phyloP scores from a whole-genome alignment of 2,888 invertebrate genomes.

The Lysandra bellargus region DNA sequence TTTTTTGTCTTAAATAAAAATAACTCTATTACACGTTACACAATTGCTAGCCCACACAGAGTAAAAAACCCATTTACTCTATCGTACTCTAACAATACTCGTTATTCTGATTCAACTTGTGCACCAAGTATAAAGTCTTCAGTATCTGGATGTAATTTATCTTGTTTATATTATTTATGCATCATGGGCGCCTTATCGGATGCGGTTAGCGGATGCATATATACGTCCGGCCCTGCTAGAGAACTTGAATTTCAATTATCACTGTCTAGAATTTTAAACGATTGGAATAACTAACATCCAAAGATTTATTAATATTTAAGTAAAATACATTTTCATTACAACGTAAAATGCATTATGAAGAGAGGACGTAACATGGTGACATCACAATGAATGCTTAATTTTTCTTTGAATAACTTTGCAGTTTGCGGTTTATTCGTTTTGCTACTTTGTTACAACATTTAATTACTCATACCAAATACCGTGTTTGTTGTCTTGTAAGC shows the following conservation, averaged over 20 bases:
- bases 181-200: conserved; percentile 36
- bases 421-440: neutral
- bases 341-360: neutral
- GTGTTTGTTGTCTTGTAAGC: conserved; percentile 1
- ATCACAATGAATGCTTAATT: neutral
- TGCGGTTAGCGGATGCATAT: conserved; percentile 39
- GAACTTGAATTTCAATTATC: conserved; percentile 39
- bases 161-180: conserved; percentile 36
- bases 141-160: neutral
- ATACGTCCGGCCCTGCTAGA: conserved; percentile 38
- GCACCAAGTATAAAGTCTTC: neutral
- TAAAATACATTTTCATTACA: neutral
- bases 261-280: neutral
- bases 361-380: neutral
- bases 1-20: neutral
- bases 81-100: neutral
- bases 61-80: neutral
- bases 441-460: neutral
- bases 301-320: neutral
- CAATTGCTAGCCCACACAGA: neutral
- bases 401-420: neutral
- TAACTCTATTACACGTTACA: neutral
- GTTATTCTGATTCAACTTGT: neutral
- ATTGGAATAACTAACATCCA: neutral
- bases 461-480: neutral